Evolutionary conservation across 1,140 invertebrate genomes (phyloP).

Genomic region (Drosophila trapezifrons): DNA sequence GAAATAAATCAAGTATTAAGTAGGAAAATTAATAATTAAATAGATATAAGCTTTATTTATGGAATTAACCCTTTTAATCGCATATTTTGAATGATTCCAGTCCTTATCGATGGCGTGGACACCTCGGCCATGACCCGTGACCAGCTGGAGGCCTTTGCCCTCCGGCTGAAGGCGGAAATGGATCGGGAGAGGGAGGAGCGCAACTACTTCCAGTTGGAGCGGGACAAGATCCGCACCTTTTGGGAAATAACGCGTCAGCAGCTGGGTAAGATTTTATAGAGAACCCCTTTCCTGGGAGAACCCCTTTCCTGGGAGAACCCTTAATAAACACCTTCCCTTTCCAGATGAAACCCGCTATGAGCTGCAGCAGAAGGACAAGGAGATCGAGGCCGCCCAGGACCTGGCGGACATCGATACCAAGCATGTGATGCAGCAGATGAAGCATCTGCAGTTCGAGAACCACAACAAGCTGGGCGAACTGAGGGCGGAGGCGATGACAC

Average conservation of each 20-base stretch:
- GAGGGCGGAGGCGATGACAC: conserved; percentile 89
- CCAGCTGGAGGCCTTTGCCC: conserved; percentile 94
- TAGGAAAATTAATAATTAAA: not conserved
- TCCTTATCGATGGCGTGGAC: conserved; percentile 94
- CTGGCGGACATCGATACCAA: conserved; percentile 94
- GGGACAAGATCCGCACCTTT: conserved; percentile 96
- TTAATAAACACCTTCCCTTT: not conserved
- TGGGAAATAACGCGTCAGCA: conserved; percentile 91
- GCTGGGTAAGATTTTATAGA: conserved; percentile 47
- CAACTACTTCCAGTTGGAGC: conserved; percentile 97
- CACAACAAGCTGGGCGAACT: conserved; percentile 87
- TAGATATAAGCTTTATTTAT: too few relatives aligned
- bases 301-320: too few relatives aligned
- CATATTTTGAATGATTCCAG: too few relatives aligned
- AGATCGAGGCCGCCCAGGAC: conserved; percentile 94
- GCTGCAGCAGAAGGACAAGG: conserved; percentile 91
- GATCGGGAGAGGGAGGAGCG: conserved; percentile 97
- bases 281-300: too few relatives aligned
- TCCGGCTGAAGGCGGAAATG: conserved; percentile 94
- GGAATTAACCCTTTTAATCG: too few relatives aligned
- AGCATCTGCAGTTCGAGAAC: conserved; percentile 96
- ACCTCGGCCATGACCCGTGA: conserved; percentile 97
- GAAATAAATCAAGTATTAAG: not conserved
- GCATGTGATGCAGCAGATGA: conserved; percentile 96
- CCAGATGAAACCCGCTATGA: conserved; percentile 73